These are phyloP conservation scores for Cheilosia pagana DNA, from an alignment of 2,888 invertebrate species.

Conservation along the genomic window DNA sequence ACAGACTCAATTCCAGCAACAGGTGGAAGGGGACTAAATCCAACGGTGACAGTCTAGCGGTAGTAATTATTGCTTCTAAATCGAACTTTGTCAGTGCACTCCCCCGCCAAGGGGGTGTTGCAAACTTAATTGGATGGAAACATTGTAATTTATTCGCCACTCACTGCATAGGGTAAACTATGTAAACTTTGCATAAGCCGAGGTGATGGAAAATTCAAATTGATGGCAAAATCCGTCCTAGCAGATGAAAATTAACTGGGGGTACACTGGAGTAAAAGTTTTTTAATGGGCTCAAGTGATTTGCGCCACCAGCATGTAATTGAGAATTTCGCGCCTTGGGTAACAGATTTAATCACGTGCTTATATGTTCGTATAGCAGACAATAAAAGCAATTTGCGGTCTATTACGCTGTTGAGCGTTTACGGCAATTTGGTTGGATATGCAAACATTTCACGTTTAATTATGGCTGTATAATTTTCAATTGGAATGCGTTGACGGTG, in stretches of 20 bases:
- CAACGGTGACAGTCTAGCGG: conserved; percentile 11
- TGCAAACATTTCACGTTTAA: not conserved
- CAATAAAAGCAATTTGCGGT: conserved; percentile 20
- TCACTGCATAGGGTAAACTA: not conserved
- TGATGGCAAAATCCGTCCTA: not conserved
- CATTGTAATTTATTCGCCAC: conserved; percentile 43
- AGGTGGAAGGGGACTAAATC: not conserved
- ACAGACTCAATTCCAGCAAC: not conserved
- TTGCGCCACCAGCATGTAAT: conserved; percentile 34
- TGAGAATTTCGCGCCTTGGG: conserved; percentile 28
- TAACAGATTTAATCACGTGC: conserved; percentile 28
- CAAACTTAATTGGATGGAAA: conserved; percentile 49
- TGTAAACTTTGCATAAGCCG: not conserved
- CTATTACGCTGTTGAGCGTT: conserved; percentile 5
- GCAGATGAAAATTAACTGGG: conserved; percentile 25
- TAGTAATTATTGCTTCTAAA: conserved; percentile 50
- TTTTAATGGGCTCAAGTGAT: conserved; percentile 23
- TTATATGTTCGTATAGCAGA: conserved; percentile 7
- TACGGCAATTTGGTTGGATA: conserved; percentile 10
- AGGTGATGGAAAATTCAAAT: conserved; percentile 6
- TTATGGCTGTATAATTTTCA: not conserved
- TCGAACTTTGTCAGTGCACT: conserved; percentile 42
- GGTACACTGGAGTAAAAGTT: not conserved
- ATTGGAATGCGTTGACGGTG: not conserved
- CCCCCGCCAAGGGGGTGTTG: not conserved